Evolutionary conservation across 2,888 invertebrate genomes (phyloP).

Genomic region (Thyatira batis): DNA sequence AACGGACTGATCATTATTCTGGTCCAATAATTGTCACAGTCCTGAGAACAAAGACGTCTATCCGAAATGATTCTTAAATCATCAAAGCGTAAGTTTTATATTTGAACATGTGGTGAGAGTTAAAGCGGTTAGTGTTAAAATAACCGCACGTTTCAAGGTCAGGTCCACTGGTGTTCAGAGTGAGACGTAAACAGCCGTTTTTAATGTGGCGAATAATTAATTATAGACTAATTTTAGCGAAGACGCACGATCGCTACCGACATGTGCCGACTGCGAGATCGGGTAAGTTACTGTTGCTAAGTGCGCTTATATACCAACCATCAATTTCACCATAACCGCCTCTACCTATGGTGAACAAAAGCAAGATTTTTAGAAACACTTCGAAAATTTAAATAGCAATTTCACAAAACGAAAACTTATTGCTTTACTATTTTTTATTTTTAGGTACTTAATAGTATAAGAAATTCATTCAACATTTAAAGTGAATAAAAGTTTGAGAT

Average conservation of each 20-base stretch:
- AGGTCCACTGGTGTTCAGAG: slow-evolving; percentile 8
- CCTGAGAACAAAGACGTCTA: neutral
- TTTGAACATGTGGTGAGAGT: slow-evolving; percentile 7
- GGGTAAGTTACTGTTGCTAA: neutral
- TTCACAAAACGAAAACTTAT: too few relatives aligned
- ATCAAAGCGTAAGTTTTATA: neutral
- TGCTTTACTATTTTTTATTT: too few relatives aligned
- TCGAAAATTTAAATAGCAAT: too few relatives aligned
- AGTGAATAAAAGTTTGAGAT: too few relatives aligned
- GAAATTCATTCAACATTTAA: too few relatives aligned
- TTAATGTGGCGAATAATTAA: slow-evolving; percentile 18
- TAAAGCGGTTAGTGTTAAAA: slow-evolving; percentile 19
- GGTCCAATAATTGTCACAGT: neutral
- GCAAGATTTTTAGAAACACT: too few relatives aligned
- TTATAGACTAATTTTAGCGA: slow-evolving; percentile 8
- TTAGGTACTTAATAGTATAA: too few relatives aligned
- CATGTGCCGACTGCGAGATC: neutral
- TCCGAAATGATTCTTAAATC: neutral
- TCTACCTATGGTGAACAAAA: too few relatives aligned
- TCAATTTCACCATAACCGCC: too few relatives aligned
- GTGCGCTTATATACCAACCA: neutral
- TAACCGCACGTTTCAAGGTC: slow-evolving; percentile 26
- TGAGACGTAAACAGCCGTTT: slow-evolving; percentile 16
- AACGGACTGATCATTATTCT: neutral
- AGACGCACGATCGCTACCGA: neutral